Evolutionary conservation across 2,888 invertebrate genomes (phyloP).

Genomic region (Acronicta psi): DNA sequence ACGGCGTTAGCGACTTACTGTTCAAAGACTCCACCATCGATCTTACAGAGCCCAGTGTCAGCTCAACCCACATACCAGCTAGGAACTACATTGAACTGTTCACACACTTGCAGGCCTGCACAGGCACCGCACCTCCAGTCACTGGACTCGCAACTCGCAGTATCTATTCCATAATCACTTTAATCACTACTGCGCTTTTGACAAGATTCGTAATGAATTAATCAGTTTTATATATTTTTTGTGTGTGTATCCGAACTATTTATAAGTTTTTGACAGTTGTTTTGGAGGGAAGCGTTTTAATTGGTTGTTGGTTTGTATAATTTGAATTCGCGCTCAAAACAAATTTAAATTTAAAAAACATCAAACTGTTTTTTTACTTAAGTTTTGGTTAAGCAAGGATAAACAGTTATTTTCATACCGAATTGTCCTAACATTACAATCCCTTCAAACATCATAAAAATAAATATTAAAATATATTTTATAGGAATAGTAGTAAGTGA

Average conservation of each 20-base stretch:
- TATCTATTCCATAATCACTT: conserved; percentile 67
- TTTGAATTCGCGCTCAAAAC: neutral
- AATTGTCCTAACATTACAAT: too few relatives aligned
- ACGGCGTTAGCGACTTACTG: conserved; percentile 85
- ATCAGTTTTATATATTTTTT: conserved; percentile 2
- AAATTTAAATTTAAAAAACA: neutral
- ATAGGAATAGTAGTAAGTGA: conserved; percentile 7
- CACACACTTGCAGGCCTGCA: conserved; percentile 78
- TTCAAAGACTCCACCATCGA: conserved; percentile 91
- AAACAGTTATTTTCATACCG: too few relatives aligned
- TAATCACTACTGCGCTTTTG: conserved; percentile 66
- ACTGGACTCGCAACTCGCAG: conserved; percentile 61
- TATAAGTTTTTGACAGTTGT: conserved; percentile 42
- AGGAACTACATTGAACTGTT: conserved; percentile 89
- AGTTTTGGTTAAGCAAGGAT: neutral
- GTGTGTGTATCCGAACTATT: conserved; percentile 29
- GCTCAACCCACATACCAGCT: conserved; percentile 76
- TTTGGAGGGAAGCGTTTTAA: conserved; percentile 42
- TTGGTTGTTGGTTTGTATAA: conserved; percentile 10
- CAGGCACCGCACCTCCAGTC: conserved; percentile 62
- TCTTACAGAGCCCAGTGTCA: conserved; percentile 79
- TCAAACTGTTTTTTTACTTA: conserved; percentile 1
- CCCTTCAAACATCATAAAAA: too few relatives aligned
- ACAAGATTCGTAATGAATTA: conserved; percentile 66
- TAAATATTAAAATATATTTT: neutral